A percentile compares a stretch with the other conserved stretches of the same genome.
These are phyloP conservation scores for Antechinus stuartii DNA, from an alignment of 2,113 vertebrate species.

Conservation along the genomic window DNA sequence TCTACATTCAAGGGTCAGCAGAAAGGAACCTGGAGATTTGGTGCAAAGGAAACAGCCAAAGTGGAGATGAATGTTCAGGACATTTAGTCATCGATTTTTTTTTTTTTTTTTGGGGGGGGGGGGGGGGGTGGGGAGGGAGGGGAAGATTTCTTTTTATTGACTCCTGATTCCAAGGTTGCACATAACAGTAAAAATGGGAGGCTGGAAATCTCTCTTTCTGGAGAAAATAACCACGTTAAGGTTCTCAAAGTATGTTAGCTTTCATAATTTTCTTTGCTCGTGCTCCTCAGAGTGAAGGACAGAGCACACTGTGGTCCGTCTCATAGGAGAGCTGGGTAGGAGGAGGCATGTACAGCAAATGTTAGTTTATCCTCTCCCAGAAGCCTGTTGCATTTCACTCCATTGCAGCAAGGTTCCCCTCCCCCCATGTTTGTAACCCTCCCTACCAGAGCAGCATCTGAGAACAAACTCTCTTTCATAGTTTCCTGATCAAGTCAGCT, in stretches of 20 bases:
- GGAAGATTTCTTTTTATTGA: not conserved
- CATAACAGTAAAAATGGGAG: not conserved
- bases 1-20: not conserved
- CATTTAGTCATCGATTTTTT: constrained; percentile 37
- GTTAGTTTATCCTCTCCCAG: constrained; percentile 16
- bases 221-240: constrained; percentile 33
- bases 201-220: not conserved
- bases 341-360: not conserved
- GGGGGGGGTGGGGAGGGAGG: not conserved
- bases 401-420: not conserved
- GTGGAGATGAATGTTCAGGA: not conserved
- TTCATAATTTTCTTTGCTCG: too few species aligned
- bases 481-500: not conserved
- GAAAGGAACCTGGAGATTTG: constrained; percentile 33
- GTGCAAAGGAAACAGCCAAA: not conserved
- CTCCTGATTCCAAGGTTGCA: not conserved
- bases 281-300: not conserved
- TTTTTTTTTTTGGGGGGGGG: too few species aligned
- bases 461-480: constrained; percentile 5
- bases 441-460: constrained; percentile 18
- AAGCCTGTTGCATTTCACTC: constrained; percentile 30
- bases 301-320: constrained; percentile 30
- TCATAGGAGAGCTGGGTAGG: not conserved
- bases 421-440: constrained; percentile 31
- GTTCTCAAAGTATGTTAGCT: not conserved